Percentiles rank a stretch among this genome's conserved stretches.
phyloP scores from a whole-genome alignment of 2,113 vertebrate species.

The Chascanopsetta lugubris region DNA sequence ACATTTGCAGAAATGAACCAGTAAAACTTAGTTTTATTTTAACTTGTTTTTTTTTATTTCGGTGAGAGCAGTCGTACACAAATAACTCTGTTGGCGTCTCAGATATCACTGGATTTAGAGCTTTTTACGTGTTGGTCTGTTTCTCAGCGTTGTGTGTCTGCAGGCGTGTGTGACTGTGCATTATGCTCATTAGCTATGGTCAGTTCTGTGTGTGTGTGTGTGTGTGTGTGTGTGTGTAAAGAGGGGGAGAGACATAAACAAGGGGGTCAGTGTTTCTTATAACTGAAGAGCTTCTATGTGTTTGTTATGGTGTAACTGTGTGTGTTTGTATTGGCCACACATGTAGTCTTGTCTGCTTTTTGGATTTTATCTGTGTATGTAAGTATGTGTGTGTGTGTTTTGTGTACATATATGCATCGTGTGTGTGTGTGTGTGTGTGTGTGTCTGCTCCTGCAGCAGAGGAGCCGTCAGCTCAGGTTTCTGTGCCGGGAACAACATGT shows the following conservation, averaged over 20 bases:
- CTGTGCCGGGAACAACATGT: conserved; percentile 76
- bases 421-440: conserved; percentile 15
- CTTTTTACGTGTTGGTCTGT: conserved; percentile 26
- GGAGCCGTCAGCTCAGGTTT: conserved; percentile 73
- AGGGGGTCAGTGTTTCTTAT: background rate
- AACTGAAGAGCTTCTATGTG: conserved; percentile 19
- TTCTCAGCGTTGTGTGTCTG: conserved; percentile 53
- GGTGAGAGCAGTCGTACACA: background rate
- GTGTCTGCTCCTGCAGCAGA: conserved; percentile 41
- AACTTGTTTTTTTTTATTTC: background rate
- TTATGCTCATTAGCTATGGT: conserved; percentile 77
- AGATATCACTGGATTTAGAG: conserved; percentile 52
- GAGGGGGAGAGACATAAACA: background rate
- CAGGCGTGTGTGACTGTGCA: conserved; percentile 69
- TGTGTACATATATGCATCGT: conserved; percentile 12
- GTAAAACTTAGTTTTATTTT: background rate
- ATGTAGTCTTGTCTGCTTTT: conserved; percentile 9
- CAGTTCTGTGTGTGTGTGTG: conserved; percentile 40
- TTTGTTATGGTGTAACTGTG: conserved; percentile 3
- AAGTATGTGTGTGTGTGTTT: conserved; percentile 19
- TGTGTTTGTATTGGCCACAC: conserved; percentile 3
- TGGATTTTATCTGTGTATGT: background rate
- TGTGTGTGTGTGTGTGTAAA: conserved; percentile 13
- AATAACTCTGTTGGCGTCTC: conserved; percentile 49
- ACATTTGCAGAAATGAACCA: background rate